Conservation (phyloP, 2,113 vertebrate genomes). For the Eurystomus gularis region DNA sequence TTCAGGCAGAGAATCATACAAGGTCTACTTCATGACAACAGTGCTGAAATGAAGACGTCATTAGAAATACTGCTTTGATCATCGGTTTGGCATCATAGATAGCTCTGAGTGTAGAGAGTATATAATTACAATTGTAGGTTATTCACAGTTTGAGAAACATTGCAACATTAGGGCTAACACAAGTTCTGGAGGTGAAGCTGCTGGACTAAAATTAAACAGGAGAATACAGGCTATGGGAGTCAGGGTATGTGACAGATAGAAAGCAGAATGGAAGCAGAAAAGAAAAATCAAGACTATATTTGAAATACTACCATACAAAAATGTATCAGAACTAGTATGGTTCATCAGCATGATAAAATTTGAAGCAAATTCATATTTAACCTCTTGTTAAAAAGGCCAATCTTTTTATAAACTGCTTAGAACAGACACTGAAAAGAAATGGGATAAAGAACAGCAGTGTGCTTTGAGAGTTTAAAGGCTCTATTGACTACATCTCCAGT, state of each 20-base stretch:
- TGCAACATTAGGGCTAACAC: background rate
- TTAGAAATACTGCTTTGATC: background rate
- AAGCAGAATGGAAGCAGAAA: background rate
- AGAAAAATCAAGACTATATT: background rate
- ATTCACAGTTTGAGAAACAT: background rate
- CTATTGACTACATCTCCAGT: constrained; percentile 14
- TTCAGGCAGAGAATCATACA: background rate
- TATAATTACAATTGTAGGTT: background rate
- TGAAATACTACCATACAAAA: constrained; percentile 2
- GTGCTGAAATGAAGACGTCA: background rate
- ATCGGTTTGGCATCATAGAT: background rate
- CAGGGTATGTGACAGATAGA: background rate
- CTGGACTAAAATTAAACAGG: background rate
- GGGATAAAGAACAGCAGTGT: constrained; percentile 12
- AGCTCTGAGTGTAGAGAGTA: background rate
- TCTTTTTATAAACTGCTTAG: constrained; percentile 29
- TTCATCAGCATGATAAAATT: constrained; percentile 4
- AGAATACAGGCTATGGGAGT: background rate
- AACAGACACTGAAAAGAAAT: constrained; percentile 1
- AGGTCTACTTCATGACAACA: background rate
- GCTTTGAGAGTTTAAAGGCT: constrained; percentile 48
- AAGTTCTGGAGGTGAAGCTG: background rate
- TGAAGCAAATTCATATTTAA: constrained; percentile 37
- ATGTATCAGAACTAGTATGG: background rate
- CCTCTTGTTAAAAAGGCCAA: background rate